A percentile compares a stretch with the other conserved stretches of the same genome.
Evolutionary conservation across 2,113 vertebrate genomes (phyloP).

Genomic region (Cervus canadensis): DNA sequence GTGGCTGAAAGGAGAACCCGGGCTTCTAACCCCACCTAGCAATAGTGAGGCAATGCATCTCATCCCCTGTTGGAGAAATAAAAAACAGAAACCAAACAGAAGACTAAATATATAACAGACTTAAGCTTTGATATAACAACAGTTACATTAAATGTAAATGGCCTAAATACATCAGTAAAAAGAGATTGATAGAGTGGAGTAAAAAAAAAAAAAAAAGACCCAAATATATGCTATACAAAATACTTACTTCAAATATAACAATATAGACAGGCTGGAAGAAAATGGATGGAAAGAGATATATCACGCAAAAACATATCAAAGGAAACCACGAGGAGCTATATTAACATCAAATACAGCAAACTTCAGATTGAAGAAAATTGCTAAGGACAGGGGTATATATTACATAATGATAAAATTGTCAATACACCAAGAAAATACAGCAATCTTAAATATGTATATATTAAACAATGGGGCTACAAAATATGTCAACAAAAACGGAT

Average conservation of each 20-base stretch:
- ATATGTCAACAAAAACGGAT: neutral
- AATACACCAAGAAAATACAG: neutral
- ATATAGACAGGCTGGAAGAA: neutral
- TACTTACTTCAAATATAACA: neutral
- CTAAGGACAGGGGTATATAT: neutral
- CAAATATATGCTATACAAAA: neutral
- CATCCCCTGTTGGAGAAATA: neutral
- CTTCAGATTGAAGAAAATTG: neutral
- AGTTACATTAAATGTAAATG: neutral
- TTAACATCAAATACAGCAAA: neutral
- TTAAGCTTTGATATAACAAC: neutral
- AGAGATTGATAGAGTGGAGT: neutral
- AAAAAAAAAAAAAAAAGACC: neutral
- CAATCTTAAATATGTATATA: neutral
- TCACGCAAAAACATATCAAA: neutral
- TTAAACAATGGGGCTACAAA: neutral
- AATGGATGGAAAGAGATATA: neutral
- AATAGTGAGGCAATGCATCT: neutral
- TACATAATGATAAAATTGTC: neutral
- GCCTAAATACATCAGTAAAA: neutral
- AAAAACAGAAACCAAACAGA: neutral
- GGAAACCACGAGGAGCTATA: neutral
- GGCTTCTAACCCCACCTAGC: neutral
- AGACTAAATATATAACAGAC: neutral
- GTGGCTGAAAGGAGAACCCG: neutral